Evolutionary conservation across 2,888 invertebrate genomes (phyloP).

Genomic region (Trachelus iudaicus): DNA sequence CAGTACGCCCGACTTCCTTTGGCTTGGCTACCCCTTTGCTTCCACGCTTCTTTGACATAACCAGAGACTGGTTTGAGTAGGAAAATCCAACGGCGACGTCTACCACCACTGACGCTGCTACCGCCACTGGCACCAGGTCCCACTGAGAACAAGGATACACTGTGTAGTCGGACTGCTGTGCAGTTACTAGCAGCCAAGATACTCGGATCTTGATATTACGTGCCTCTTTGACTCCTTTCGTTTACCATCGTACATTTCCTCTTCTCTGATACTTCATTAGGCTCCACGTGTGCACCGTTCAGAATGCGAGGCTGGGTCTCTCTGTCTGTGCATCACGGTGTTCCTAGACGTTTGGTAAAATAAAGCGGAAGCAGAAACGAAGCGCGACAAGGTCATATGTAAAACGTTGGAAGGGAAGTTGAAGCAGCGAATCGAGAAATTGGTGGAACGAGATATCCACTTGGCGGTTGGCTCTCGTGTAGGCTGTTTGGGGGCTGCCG

Average conservation of each 20-base stretch:
- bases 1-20: not conserved
- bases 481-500: conserved; percentile 9
- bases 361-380: not conserved
- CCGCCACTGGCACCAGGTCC: not conserved
- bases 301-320: not conserved
- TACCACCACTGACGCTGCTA: not conserved
- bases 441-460: conserved; percentile 30
- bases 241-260: not conserved
- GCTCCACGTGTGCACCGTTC: not conserved
- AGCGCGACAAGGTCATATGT: not conserved
- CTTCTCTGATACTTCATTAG: not conserved
- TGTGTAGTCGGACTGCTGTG: not conserved
- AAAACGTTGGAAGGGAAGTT: not conserved
- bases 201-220: not conserved
- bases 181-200: not conserved
- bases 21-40: not conserved
- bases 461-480: conserved; percentile 20
- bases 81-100: not conserved
- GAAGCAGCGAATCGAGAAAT: conserved; percentile 13
- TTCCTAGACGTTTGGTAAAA: not conserved
- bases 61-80: not conserved
- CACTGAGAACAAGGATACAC: conserved; percentile 1
- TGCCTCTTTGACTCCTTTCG: not conserved
- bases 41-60: not conserved
- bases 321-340: not conserved